Evolutionary conservation across 2,888 invertebrate species (phyloP), one percentile per base, ranked within the genome.

Genomic region (Phalera bucephala): DNA sequence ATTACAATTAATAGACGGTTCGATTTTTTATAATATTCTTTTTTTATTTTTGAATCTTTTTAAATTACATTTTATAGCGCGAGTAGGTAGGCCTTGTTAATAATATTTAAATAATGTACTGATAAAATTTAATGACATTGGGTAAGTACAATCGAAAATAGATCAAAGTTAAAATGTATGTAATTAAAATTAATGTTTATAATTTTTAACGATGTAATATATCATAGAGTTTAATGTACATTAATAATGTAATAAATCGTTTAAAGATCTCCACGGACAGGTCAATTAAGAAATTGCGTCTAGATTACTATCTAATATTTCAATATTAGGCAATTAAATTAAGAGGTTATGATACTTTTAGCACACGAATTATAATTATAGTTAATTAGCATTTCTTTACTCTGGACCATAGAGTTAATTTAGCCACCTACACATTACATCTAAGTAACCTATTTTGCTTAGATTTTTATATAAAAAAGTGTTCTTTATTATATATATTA

Each of bases 171-270:
- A 45, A 54, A 76, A 68, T 74, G 64, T 74, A 74, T 83, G 77
- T 83, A 80, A 74, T 82, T 75, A 75, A 79, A 77, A 74, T 75
- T 72, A 73, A 78, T 77, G 69, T 74, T 72, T 70, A 65, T 72
- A 75, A 66, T 72, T 67, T 70, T 67, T 76, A 75, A 71, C 65
- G 51, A 71, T 80, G 76, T 80, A 79, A 66, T 81, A 75, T 78
- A 77, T 77, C 77, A 76, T 83, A 84, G 72, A 79, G 65, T 73
- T 66, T 72, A 76, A 73, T 84, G 76, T 83, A 85, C 76, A 77
- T 77, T 75, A 67, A 70, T 65, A 64, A 64, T 69, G 65, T 70
- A 69, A 64, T 67, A 73, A 72, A 77, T 71, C 67, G 61, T 64
- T 63, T 63, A 67, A 71, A 64, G 69, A 67, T 46, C 39, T 61